A percentile compares a stretch with the other conserved stretches of the same genome.
Conservation (phyloP, 1,140 invertebrate species). For the Eulimnadia texana region DNA sequence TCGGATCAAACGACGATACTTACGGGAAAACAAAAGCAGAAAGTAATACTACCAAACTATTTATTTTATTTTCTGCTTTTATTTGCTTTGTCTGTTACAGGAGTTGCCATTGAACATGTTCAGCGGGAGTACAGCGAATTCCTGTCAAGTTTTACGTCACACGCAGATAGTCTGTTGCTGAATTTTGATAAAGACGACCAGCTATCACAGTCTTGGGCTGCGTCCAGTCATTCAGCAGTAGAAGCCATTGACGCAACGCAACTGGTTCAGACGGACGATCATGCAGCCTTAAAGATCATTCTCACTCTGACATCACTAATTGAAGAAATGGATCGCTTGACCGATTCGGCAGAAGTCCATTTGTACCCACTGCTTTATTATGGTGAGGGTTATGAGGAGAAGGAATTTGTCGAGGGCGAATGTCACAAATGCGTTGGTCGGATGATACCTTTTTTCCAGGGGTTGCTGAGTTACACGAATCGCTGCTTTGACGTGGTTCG, state of each 20-base stretch:
- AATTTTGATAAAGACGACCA: background rate
- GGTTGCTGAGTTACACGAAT: conserved; percentile 46
- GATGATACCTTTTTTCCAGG: conserved; percentile 41
- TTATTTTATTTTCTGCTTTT: background rate
- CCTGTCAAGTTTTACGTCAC: background rate
- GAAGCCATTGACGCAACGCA: background rate
- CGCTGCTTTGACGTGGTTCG: conserved; percentile 47
- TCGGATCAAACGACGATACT: background rate
- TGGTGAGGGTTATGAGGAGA: conserved; percentile 35
- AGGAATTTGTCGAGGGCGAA: conserved; percentile 30
- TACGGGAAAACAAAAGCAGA: conserved; percentile 1
- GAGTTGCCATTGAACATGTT: conserved; percentile 1
- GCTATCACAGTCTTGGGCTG: background rate
- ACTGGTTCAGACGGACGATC: background rate
- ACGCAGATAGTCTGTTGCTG: background rate
- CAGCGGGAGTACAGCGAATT: background rate
- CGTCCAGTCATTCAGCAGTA: background rate
- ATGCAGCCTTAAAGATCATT: conserved; percentile 10
- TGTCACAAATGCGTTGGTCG: conserved; percentile 35
- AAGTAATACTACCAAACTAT: background rate
- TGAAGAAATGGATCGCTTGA: conserved; percentile 1
- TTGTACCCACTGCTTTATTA: conserved; percentile 40
- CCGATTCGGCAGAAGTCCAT: conserved; percentile 1
- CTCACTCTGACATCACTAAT: conserved; percentile 9
- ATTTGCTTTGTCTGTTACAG: background rate